phyloP scores from a whole-genome alignment of 2,113 vertebrate species.

The Thinocorus orbignyianus region DNA sequence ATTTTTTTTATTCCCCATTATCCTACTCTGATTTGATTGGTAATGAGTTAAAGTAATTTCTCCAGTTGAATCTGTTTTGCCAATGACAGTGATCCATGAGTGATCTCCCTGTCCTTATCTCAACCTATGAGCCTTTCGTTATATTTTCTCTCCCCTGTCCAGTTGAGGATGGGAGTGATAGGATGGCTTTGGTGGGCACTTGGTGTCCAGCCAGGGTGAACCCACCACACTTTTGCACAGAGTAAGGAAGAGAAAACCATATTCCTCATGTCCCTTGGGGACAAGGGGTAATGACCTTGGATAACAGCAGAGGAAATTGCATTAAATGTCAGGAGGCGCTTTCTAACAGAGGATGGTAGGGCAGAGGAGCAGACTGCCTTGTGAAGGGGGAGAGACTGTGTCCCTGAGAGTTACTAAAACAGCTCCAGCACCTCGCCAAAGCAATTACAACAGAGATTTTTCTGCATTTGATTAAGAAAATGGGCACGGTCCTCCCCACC shows the following conservation, averaged over 20 bases:
- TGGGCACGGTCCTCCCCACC: background rate
- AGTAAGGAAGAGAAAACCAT: background rate
- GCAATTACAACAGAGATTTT: background rate
- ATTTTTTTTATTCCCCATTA: background rate
- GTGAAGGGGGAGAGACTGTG: background rate
- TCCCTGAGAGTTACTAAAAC: background rate
- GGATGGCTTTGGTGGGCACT: background rate
- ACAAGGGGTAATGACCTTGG: background rate
- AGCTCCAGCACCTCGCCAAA: background rate
- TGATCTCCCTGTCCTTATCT: background rate
- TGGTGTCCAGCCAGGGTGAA: background rate
- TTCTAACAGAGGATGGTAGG: background rate
- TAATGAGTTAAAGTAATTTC: background rate
- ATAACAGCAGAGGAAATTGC: background rate
- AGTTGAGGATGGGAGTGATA: background rate
- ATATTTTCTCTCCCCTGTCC: background rate
- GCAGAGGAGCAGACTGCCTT: background rate
- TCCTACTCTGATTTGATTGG: background rate
- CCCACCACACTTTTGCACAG: background rate
- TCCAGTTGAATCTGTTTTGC: background rate
- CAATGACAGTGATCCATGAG: background rate
- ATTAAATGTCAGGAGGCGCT: background rate
- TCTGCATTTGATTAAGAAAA: background rate
- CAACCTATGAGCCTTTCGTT: background rate
- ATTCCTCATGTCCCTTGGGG: background rate